Conservation (phyloP, 2,797 vertebrate genomes). For the Lepidocolaptes lacrymiger region DNA sequence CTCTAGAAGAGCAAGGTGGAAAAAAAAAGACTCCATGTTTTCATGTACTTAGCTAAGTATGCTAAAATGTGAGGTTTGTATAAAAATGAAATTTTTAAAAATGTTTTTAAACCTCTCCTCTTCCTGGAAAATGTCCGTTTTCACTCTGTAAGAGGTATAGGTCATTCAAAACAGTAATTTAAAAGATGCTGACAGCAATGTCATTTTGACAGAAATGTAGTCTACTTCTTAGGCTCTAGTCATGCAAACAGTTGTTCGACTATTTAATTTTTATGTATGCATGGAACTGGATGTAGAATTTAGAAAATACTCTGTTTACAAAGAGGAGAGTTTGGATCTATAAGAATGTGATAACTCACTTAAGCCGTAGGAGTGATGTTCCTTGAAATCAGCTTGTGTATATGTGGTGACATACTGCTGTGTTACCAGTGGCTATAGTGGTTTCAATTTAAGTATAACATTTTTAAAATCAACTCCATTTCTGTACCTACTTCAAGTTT, state of each 20-base stretch:
- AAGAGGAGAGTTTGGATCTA: not conserved
- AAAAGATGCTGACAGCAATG: not conserved
- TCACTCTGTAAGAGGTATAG: not conserved
- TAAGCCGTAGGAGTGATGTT: not conserved
- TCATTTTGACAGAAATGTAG: not conserved
- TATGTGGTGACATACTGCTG: not conserved
- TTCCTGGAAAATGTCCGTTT: not conserved
- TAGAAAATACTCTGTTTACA: not conserved
- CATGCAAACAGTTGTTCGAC: not conserved
- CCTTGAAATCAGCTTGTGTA: not conserved
- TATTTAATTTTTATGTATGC: not conserved
- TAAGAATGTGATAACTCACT: not conserved
- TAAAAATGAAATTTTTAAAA: not conserved
- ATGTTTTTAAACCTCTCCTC: not conserved
- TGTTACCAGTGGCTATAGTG: not conserved
- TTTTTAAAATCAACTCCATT: not conserved
- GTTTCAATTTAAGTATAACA: not conserved
- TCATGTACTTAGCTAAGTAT: not conserved
- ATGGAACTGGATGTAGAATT: not conserved
- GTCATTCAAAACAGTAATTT: not conserved
- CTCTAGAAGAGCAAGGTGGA: not conserved
- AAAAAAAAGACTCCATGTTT: not conserved
- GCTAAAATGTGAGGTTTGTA: not conserved
- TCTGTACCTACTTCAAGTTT: not conserved
- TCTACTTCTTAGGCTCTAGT: not conserved